Evolutionary conservation across 2,113 vertebrate species (phyloP).

Genomic region (Antennarius striatus): DNA sequence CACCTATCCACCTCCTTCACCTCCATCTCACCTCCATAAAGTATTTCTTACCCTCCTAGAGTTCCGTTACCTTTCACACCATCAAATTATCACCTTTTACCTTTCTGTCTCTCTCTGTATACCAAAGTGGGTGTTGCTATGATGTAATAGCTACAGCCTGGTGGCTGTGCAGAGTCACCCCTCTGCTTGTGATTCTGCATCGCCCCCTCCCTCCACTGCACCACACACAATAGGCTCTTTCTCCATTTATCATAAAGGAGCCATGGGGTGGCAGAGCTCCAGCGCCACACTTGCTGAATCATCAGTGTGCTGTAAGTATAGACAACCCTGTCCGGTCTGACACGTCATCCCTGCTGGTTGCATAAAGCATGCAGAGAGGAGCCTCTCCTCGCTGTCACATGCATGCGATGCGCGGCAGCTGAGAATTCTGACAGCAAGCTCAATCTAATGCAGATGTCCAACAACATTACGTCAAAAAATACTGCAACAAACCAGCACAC

Average conservation of each 20-base stretch:
- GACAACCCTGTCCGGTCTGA: conserved; percentile 52
- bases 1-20: conserved; percentile 19
- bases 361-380: conserved; percentile 42
- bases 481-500: neutral
- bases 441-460: conserved; percentile 9
- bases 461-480: conserved; percentile 3
- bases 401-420: neutral
- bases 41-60: conserved; percentile 15
- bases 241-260: conserved; percentile 48
- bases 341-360: conserved; percentile 44
- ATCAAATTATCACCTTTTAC: conserved; percentile 13
- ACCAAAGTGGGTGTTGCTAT: conserved; percentile 33
- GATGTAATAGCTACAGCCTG: conserved; percentile 37
- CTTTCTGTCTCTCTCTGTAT: conserved; percentile 15
- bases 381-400: conserved; percentile 29
- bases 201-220: conserved; percentile 29
- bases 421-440: conserved; percentile 3
- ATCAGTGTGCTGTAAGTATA: conserved; percentile 62
- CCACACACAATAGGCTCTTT: conserved; percentile 19
- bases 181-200: conserved; percentile 12
- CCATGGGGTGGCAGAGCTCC: conserved; percentile 28
- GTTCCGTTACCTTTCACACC: conserved; percentile 1
- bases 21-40: conserved; percentile 14
- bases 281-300: conserved; percentile 67
- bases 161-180: conserved; percentile 22